Conservation (phyloP, 2,888 invertebrate species). For the Agonopterix arenella region DNA sequence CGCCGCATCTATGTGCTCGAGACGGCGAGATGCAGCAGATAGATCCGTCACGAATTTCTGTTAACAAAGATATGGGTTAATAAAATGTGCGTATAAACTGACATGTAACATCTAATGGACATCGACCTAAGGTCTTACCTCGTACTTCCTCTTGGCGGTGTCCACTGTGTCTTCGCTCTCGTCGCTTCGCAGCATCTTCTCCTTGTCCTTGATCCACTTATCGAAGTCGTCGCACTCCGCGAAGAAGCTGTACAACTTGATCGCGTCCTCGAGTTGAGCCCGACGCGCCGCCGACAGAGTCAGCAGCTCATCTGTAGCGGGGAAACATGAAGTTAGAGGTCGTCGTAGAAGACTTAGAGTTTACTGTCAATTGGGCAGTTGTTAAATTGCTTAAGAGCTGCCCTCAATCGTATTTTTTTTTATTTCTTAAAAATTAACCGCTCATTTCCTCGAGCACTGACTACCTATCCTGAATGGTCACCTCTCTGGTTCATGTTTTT, state of each 20-base stretch:
- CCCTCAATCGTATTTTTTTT: too few relatives aligned
- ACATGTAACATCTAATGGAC: too few relatives aligned
- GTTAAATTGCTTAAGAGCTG: too few relatives aligned
- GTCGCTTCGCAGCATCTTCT: conserved; percentile 88
- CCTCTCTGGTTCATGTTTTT: too few relatives aligned
- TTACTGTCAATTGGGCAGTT: too few relatives aligned
- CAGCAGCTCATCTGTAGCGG: conserved; percentile 79
- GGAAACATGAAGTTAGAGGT: neutral
- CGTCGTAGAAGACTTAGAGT: neutral
- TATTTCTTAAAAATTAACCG: too few relatives aligned
- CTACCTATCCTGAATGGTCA: too few relatives aligned
- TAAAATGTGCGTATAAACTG: neutral
- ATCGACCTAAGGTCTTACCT: conserved; percentile 63
- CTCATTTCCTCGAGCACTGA: too few relatives aligned
- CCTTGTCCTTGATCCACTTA: conserved; percentile 97
- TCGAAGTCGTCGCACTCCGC: conserved; percentile 98
- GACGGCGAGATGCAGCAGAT: conserved; percentile 93
- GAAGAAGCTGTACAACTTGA: conserved; percentile 94
- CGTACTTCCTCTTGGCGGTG: conserved; percentile 95
- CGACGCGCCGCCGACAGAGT: conserved; percentile 88
- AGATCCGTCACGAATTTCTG: conserved; percentile 96
- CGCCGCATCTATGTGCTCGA: conserved; percentile 92
- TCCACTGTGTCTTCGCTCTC: conserved; percentile 92
- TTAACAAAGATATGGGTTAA: neutral
- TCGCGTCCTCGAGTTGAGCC: conserved; percentile 92